Conservation (phyloP, 2,113 vertebrate genomes). For the Myotis lucifugus region DNA sequence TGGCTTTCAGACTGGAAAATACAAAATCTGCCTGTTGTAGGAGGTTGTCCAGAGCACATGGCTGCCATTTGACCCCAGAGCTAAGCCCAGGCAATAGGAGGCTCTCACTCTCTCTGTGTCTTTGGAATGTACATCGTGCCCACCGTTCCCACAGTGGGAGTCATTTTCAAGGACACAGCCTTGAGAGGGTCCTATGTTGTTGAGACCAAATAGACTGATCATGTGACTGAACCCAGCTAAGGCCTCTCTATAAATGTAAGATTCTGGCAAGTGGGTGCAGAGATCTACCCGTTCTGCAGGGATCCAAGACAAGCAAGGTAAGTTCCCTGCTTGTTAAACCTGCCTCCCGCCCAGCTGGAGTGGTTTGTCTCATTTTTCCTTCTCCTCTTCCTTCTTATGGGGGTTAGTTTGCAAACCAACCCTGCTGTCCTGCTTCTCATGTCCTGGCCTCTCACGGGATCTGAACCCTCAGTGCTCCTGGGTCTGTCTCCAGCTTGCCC, state of each 20-base stretch:
- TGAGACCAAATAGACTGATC: not conserved
- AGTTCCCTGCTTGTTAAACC: not conserved
- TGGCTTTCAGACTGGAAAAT: not conserved
- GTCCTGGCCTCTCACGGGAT: rapidly evolving
- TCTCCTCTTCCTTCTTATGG: rapidly evolving
- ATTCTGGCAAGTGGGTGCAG: too few relatives aligned
- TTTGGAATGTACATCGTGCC: not conserved
- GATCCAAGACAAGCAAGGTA: not conserved
- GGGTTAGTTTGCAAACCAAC: not conserved
- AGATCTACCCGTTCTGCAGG: rapidly evolving
- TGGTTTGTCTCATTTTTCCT: not conserved
- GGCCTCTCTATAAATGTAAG: not conserved
- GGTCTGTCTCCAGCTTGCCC: not conserved
- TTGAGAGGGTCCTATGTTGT: not conserved
- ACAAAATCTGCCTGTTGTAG: too few relatives aligned
- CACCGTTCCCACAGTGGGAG: not conserved
- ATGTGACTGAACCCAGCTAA: not conserved
- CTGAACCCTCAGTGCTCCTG: not conserved
- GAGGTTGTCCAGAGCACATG: not conserved
- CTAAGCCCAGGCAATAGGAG: rapidly evolving
- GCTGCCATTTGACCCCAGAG: not conserved
- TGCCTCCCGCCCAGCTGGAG: not conserved
- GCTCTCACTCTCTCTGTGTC: too few relatives aligned
- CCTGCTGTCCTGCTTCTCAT: not conserved
- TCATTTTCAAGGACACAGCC: not conserved